Conservation (phyloP, 2,797 vertebrate genomes). For the Peromyscus aztecus region DNA sequence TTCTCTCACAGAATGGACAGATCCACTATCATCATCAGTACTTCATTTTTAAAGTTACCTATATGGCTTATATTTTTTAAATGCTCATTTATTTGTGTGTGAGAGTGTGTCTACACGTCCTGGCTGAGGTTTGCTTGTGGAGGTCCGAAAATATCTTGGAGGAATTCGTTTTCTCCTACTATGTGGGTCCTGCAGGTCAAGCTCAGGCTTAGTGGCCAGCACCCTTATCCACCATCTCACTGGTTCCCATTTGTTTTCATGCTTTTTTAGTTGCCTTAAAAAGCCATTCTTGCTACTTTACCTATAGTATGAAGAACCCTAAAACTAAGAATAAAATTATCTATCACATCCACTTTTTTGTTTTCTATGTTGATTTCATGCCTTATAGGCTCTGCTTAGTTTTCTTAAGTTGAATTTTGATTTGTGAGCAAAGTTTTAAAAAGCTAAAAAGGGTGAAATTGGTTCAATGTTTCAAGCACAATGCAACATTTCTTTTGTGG, state of each 20-base stretch:
- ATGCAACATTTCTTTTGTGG: slow-evolving; percentile 80
- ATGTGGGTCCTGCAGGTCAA: neutral
- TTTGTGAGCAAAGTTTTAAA: slow-evolving; percentile 75
- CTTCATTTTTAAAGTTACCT: neutral
- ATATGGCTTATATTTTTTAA: neutral
- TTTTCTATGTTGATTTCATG: slow-evolving; percentile 43
- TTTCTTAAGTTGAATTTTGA: slow-evolving; percentile 72
- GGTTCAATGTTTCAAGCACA: slow-evolving; percentile 78
- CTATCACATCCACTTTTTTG: neutral
- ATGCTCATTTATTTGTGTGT: neutral
- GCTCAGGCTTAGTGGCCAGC: neutral
- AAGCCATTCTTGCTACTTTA: neutral
- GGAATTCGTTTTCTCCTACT: no score
- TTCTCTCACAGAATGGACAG: neutral
- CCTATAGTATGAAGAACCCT: neutral
- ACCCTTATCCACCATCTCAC: neutral
- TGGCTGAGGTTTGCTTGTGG: no score
- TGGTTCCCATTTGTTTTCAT: neutral
- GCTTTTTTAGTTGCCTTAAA: neutral
- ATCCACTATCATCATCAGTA: neutral
- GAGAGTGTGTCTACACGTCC: neutral
- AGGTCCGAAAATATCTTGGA: neutral
- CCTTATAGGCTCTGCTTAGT: slow-evolving; percentile 26
- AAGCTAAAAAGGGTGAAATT: slow-evolving; percentile 73
- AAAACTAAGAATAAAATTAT: neutral